Percentiles rank a stretch among this genome's conserved stretches.
phyloP scores from a whole-genome alignment of 2,888 invertebrate species.

The Drosophila merina region DNA sequence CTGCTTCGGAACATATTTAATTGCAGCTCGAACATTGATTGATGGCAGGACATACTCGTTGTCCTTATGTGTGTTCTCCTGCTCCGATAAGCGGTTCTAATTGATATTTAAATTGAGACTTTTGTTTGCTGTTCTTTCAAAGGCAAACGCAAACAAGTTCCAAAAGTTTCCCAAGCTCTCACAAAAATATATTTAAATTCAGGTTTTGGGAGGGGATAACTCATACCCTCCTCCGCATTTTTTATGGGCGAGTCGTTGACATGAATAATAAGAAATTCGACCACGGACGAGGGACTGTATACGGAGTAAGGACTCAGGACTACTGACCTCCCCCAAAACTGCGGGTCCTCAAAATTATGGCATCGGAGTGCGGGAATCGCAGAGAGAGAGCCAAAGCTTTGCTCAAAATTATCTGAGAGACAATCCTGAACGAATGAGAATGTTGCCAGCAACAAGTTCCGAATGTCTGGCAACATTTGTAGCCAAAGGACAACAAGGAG shows the following conservation, averaged over 20 bases:
- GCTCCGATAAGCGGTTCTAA: constrained; percentile 30
- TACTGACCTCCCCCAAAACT: constrained; percentile 49
- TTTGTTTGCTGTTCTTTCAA: constrained; percentile 24
- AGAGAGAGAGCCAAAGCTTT: constrained; percentile 36
- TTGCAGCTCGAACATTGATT: constrained; percentile 43
- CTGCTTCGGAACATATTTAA: constrained; percentile 7
- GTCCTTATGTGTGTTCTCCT: background rate
- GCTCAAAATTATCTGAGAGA: constrained; percentile 41
- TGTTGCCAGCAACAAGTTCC: constrained; percentile 38
- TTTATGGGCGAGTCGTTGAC: constrained; percentile 30
- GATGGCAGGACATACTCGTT: constrained; percentile 27
- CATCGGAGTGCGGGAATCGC: constrained; percentile 24
- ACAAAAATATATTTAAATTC: constrained; percentile 52
- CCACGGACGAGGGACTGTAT: constrained; percentile 23
- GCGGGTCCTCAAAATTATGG: constrained; percentile 47
- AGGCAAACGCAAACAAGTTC: constrained; percentile 6
- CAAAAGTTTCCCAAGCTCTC: background rate
- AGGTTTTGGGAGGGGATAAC: constrained; percentile 1
- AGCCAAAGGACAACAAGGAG: constrained; percentile 8
- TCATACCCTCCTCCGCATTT: background rate
- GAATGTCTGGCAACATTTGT: constrained; percentile 32
- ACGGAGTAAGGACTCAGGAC: constrained; percentile 12
- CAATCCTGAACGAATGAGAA: constrained; percentile 1
- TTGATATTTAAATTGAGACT: constrained; percentile 44
- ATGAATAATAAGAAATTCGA: constrained; percentile 39